Base-by-base conservation (phyloP, 2,797 vertebrate species). In the Trichosurus vulpecula region DNA sequence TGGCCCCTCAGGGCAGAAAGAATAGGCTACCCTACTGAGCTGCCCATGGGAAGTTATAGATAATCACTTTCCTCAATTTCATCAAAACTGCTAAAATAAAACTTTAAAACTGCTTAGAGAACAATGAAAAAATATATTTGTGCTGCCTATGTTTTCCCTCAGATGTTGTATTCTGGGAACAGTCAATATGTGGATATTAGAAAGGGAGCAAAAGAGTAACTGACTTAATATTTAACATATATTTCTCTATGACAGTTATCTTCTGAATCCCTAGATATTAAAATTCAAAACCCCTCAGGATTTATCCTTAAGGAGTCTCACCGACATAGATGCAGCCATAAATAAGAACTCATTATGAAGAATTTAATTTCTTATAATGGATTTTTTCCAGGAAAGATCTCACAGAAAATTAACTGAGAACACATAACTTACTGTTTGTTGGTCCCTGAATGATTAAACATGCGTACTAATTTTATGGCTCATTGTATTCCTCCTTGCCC, bases 331-430 rank as follows among this genome's bases (percentile, higher is more conserved):
- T 95, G 31, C 53, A 92, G 74, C 90, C 93, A 92, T 89, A 61
- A 95, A 91, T 90, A 95, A 93, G 87, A 96, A 93, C 95, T 96
- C 92, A 92, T 94, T 96, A 95, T 96, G 90, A 95, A 95, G 87
- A 96, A 94, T 96, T 97, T 95, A 92, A 92, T 97, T 94, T 97
- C 93, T 95, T 74, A 95, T 94, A 74, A 96, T 97, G 93, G 61
- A 41, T 91, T 96, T 95, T 90, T 92, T 51, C 90, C 90, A 90
- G 95, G 91, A 92, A 90, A 29, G 47, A 25, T 54, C 94, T 54
- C 54, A 81, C 30, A 92, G 90, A 90, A 57, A 95, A 91, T 41
- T 54, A 19, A 13, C 91, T 81, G 58, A 93, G 93, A 94, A 93
- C 47, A 91, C 89, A 94, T 96, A 95, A 96, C 94, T 92, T 96